Evolutionary conservation across 2,888 invertebrate genomes (phyloP), one percentile per base, ranked within the genome.

Genomic region (Autographa gamma): DNA sequence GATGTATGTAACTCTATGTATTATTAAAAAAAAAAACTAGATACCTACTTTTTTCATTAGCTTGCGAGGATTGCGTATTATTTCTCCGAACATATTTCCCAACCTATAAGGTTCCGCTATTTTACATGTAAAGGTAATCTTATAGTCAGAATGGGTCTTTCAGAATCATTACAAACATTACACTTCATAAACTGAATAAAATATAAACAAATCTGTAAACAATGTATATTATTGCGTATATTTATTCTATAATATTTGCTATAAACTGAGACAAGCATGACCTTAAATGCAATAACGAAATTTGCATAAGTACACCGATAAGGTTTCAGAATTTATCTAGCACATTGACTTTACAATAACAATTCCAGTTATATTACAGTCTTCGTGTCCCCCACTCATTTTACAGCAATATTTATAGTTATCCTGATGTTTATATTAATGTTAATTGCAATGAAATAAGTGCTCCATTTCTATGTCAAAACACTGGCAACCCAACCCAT

Each of bases 401-500:
- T 71, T 61, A 56, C n/a, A 58, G 63, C 65, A 25, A 61, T 63
- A 81, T 76, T 68, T 38, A 63, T 63, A 62, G 54, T 54, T 69
- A 60, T 74, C 63, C 61, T 38, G 72, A 48, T 82, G 69, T 66
- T 73, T 68, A 79, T 58, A 74, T 74, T 66, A 73, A 77, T 76
- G 74, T 52, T 74, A 74, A 81, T 79, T 74, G 74, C 69, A 69
- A 67, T 63, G 60, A 69, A 68, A 71, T 81, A 77, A 72, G 69
- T 72, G 59, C 61, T 67, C 56, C 18, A 74, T 77, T 76, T 61
- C 58, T 41, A 70, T 60, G 73, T 76, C 76, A 76, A 74, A 77
- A 82, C 74, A 82, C 77, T 79, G 71, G 75, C 69, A 70, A 75
- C 78, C 75, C 70, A 64, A 61, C 81, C 78, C 69, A 77, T 74